Percentiles rank a stretch among this genome's conserved stretches.
Evolutionary conservation across 2,888 invertebrate species (phyloP).

Genomic region (Drosophila cracens): DNA sequence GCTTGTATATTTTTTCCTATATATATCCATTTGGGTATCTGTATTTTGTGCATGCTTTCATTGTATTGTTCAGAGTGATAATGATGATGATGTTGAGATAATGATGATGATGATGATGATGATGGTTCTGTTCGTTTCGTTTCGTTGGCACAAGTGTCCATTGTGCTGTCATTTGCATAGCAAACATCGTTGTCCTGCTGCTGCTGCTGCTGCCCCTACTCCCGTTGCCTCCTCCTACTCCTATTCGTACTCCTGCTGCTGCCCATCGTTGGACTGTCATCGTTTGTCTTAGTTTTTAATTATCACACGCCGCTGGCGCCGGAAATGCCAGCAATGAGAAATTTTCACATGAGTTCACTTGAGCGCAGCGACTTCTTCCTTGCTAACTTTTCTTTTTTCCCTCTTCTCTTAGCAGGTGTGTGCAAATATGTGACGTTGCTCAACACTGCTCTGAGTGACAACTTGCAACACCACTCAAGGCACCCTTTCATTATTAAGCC

Average conservation of each 20-base stretch:
- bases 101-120: conserved; percentile 54
- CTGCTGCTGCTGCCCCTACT: conserved; percentile 16
- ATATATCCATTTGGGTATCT: conserved; percentile 36
- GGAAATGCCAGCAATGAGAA: conserved; percentile 56
- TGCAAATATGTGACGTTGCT: not conserved
- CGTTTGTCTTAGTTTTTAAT: conserved; percentile 79
- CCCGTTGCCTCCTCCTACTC: not conserved
- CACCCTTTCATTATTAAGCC: conserved; percentile 36
- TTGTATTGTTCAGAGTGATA: conserved; percentile 53
- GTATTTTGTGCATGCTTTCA: conserved; percentile 33
- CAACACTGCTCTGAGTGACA: conserved; percentile 26
- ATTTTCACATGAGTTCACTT: conserved; percentile 82
- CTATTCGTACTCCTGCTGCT: conserved; percentile 4
- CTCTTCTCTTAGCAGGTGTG: conserved; percentile 32
- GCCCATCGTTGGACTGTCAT: conserved; percentile 52
- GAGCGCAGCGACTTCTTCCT: conserved; percentile 58
- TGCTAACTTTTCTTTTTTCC: conserved; percentile 14
- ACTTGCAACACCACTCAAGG: conserved; percentile 17
- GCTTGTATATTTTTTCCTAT: conserved; percentile 18
- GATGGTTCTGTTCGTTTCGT: conserved; percentile 32
- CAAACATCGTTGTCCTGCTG: conserved; percentile 64
- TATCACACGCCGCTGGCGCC: conserved; percentile 61
- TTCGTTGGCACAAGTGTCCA: conserved; percentile 58
- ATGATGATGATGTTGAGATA: conserved; percentile 61
- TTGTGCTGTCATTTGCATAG: conserved; percentile 84